Percentiles rank a stretch among this genome's conserved stretches.
phyloP scores from a whole-genome alignment of 2,113 vertebrate genomes.

The Myrmecobius fasciatus region DNA sequence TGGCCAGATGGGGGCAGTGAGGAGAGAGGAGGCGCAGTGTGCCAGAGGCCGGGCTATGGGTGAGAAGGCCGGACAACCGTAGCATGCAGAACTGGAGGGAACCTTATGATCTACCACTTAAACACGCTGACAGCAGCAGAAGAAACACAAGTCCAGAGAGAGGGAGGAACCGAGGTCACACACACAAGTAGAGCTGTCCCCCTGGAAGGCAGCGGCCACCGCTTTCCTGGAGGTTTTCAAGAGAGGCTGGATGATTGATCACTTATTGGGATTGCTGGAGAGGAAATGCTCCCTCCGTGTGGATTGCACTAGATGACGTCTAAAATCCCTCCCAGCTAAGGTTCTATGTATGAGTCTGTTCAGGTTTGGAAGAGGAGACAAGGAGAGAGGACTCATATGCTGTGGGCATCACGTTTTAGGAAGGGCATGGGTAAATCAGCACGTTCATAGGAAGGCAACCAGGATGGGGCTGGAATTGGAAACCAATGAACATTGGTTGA shows the following conservation, averaged over 20 bases:
- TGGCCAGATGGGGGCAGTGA: conserved; percentile 58
- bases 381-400: background rate
- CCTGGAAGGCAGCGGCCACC: background rate
- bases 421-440: background rate
- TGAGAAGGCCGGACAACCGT: background rate
- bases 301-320: background rate
- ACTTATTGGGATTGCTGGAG: background rate
- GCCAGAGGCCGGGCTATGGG: background rate
- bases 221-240: background rate
- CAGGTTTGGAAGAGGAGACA: background rate
- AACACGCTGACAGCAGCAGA: background rate
- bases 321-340: background rate
- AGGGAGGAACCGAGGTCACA: background rate
- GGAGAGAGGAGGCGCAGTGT: conserved; percentile 61
- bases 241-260: background rate
- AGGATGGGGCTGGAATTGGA: background rate
- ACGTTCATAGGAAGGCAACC: background rate
- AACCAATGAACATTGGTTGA: background rate
- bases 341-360: background rate
- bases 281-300: background rate
- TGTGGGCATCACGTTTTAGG: background rate
- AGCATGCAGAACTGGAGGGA: background rate
- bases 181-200: background rate
- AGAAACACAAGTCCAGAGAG: background rate
- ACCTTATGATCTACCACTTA: background rate